Evolutionary conservation across 2,888 invertebrate species (phyloP).

Genomic region (Amblyteles armatorius): DNA sequence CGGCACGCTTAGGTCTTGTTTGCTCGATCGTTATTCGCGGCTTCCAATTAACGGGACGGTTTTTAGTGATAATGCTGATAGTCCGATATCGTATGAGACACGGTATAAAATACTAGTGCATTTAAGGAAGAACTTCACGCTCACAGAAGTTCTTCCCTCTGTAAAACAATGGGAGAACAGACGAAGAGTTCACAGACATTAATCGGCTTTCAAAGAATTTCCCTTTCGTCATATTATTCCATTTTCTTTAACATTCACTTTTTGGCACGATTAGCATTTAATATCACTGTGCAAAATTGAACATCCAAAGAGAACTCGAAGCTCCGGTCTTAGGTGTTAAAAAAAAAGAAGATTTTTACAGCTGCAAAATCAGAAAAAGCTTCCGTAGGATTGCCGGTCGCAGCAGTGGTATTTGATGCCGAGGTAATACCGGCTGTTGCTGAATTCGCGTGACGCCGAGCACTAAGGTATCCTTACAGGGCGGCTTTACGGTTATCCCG

Average conservation of each 20-base stretch:
- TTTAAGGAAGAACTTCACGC: too few species aligned
- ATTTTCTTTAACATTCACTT: too few species aligned
- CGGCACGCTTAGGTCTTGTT: not conserved
- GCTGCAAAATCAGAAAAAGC: not conserved
- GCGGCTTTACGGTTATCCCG: constrained; percentile 60
- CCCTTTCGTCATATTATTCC: too few species aligned
- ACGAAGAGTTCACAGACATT: too few species aligned
- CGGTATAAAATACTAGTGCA: too few species aligned
- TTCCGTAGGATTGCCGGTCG: constrained; percentile 10
- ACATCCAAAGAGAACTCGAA: not conserved
- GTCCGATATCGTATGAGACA: not conserved
- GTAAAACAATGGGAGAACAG: too few species aligned
- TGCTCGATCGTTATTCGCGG: constrained; percentile 27
- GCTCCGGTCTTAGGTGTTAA: not conserved
- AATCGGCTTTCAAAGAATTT: too few species aligned
- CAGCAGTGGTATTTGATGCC: not conserved
- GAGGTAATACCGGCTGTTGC: constrained; percentile 18
- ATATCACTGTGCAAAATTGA: not conserved
- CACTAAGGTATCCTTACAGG: constrained; percentile 56
- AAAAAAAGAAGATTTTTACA: not conserved
- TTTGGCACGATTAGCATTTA: too few species aligned
- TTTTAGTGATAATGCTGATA: not conserved
- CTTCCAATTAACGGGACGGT: constrained; percentile 31
- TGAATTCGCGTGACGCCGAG: constrained; percentile 57
- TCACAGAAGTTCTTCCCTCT: too few species aligned